These are phyloP conservation scores for Coregonus sp. DNA, from an alignment of 2,797 vertebrate genomes.

Conservation along the genomic window DNA sequence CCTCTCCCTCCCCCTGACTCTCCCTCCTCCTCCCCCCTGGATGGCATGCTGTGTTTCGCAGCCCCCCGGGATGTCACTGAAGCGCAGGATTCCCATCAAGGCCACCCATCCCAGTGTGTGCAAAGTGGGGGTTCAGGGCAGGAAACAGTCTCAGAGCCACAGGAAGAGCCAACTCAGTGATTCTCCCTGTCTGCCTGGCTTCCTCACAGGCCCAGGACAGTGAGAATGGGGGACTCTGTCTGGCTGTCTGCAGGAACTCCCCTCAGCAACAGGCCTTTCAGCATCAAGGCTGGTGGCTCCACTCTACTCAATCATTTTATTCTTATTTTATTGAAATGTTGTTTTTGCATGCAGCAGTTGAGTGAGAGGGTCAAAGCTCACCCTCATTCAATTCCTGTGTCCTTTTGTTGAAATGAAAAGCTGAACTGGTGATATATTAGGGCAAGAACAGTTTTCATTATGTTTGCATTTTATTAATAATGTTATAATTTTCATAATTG, in stretches of 20 bases:
- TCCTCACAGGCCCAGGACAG: conserved; percentile 61
- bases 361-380: conserved; percentile 27
- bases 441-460: conserved; percentile 69
- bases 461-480: conserved; percentile 73
- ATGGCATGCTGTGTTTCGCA: conserved; percentile 53
- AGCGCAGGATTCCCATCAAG: conserved; percentile 70
- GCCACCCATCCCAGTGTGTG: conserved; percentile 65
- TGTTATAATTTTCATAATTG: conserved; percentile 76
- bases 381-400: conserved; percentile 57
- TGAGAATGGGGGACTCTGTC: conserved; percentile 47
- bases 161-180: conserved; percentile 54
- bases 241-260: conserved; percentile 31
- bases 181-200: conserved; percentile 47
- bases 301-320: conserved; percentile 23
- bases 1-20: background rate
- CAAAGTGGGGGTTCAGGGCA: conserved; percentile 69
- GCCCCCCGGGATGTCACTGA: conserved; percentile 69
- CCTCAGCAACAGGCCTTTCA: conserved; percentile 39
- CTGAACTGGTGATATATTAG: conserved; percentile 67
- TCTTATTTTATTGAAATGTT: conserved; percentile 12
- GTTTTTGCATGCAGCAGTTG: conserved; percentile 33
- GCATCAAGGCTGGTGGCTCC: conserved; percentile 49
- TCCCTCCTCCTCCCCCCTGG: too few relatives aligned
- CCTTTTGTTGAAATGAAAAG: conserved; percentile 54
- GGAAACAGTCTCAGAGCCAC: conserved; percentile 64